Base-by-base conservation (phyloP, 1,140 invertebrate species). In the Pomacea maculata region DNA sequence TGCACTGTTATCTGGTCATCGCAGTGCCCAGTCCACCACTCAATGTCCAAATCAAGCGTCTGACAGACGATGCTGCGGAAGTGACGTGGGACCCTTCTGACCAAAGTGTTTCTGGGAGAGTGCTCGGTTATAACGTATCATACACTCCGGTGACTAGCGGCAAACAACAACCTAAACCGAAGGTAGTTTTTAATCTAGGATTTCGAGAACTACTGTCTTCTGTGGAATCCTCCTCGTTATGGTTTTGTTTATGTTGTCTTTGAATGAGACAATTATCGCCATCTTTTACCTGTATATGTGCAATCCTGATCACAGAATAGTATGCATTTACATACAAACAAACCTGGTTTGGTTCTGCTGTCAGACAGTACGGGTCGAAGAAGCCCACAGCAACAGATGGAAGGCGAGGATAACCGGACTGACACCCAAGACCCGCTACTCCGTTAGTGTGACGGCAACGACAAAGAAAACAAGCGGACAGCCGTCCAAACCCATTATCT, bases 371-470 rank as follows among this genome's bases (percentile, higher is more conserved):
- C n/a, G 61, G 19, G 77, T 78, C 19, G 65, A 78, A 45, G 25
- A 71, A 3, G 9, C 11, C 7, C 65, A 78, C 11, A 65, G 52
- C 17, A 78, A 78, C 67, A 78, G 57, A 29, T 70, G 77, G 65
- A 55, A 25, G 67, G 54, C 77, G 5, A 34, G 77, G 45, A 25
- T 78, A 54, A 78, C 77, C 0, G 77, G 77, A n/a, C 77, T 78
- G 25, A 78, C 54, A 14, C 77, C 76, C 34, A 78, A 78, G 52
- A 70, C 77, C 17, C 77, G 77, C 25, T 78, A 78, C 65, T 54
- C 52, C 57, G 25, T 78, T 21, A 14, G 45, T 12, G 77, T 78
- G 77, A 55, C 65, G 7, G 77, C 64, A 34, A 70, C n/a, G n/a
- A 78, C 77, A 64, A 34, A 45, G 21, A 70, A 57, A 57, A 67